Percentiles rank a stretch among this genome's conserved stretches.
Conservation (phyloP, 2,888 invertebrate genomes). For the Cristatella mucedo region DNA sequence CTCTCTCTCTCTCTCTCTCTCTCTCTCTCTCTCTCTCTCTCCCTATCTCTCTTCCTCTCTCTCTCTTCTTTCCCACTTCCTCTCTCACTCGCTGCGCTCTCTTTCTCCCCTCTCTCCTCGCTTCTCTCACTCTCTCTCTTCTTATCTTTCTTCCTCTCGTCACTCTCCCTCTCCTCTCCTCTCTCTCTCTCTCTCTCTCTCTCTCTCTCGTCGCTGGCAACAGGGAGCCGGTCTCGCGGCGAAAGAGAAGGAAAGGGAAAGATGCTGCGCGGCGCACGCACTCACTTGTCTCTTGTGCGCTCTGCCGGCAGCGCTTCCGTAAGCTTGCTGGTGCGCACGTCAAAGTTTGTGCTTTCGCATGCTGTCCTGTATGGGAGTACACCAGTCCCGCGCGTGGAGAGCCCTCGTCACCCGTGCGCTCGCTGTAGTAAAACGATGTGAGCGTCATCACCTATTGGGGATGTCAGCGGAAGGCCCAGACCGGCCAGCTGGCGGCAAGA, state of each 20-base stretch:
- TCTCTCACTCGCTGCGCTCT: too few relatives aligned
- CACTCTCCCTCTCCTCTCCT: background rate
- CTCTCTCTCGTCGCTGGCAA: background rate
- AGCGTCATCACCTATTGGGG: conserved; percentile 32
- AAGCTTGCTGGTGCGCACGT: conserved; percentile 24
- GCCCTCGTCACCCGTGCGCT: conserved; percentile 17
- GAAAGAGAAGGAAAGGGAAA: conserved; percentile 30
- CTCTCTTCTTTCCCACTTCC: too few relatives aligned
- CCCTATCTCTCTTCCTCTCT: too few relatives aligned
- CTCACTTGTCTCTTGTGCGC: conserved; percentile 16
- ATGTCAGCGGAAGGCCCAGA: conserved; percentile 18
- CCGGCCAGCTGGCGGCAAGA: conserved; percentile 20
- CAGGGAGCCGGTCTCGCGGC: too few relatives aligned
- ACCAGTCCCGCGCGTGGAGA: conserved; percentile 21
- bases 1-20: background rate
- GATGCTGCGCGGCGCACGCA: conserved; percentile 21
- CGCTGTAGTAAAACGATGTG: conserved; percentile 21
- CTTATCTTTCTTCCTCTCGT: background rate
- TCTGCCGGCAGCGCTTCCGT: conserved; percentile 23
- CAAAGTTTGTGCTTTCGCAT: conserved; percentile 32
- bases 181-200: conserved; percentile 3
- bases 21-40: background rate
- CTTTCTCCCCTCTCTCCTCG: too few relatives aligned
- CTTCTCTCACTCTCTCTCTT: background rate
- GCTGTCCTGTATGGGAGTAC: conserved; percentile 29